phyloP scores from a whole-genome alignment of 2,113 vertebrate genomes.

The Bujurquina vittata region DNA sequence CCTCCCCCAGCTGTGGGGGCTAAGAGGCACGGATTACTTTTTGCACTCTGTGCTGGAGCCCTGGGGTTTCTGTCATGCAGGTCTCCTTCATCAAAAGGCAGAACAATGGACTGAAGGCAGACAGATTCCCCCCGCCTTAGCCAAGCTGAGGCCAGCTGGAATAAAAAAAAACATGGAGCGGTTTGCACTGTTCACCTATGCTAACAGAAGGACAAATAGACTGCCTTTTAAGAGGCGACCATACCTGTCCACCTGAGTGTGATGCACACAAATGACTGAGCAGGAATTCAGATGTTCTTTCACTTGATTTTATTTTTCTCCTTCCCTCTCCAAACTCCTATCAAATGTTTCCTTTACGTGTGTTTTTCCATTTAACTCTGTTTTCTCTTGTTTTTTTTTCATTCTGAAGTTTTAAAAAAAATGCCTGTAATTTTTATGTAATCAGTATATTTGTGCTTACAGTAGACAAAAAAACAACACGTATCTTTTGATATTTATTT shows the following conservation, averaged over 20 bases:
- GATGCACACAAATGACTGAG: conserved; percentile 19
- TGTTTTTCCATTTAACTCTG: conserved; percentile 36
- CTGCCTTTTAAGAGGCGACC: neutral
- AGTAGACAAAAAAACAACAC: conserved; percentile 44
- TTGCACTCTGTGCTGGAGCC: conserved; percentile 1
- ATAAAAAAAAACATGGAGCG: conserved; percentile 3
- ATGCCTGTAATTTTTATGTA: conserved; percentile 54
- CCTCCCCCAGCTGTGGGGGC: conserved; percentile 8
- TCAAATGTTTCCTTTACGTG: conserved; percentile 2
- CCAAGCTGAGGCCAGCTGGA: conserved; percentile 33
- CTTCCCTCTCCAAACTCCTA: too few relatives aligned
- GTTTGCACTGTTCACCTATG: conserved; percentile 16
- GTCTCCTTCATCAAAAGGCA: conserved; percentile 23
- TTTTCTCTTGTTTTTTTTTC: conserved; percentile 3
- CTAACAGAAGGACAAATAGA: conserved; percentile 36
- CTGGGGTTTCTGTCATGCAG: conserved; percentile 20
- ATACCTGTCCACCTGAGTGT: conserved; percentile 14
- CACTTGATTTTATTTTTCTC: neutral
- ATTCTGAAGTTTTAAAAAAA: conserved; percentile 34
- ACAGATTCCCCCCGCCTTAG: neutral
- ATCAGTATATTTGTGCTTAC: conserved; percentile 58
- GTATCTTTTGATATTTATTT: conserved; percentile 78
- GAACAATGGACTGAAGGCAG: conserved; percentile 23
- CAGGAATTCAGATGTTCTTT: conserved; percentile 1
- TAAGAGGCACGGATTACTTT: neutral